These are phyloP conservation scores for Pristionchus arcanus DNA, from an alignment of 2,888 invertebrate genomes.

Conservation along the genomic window DNA sequence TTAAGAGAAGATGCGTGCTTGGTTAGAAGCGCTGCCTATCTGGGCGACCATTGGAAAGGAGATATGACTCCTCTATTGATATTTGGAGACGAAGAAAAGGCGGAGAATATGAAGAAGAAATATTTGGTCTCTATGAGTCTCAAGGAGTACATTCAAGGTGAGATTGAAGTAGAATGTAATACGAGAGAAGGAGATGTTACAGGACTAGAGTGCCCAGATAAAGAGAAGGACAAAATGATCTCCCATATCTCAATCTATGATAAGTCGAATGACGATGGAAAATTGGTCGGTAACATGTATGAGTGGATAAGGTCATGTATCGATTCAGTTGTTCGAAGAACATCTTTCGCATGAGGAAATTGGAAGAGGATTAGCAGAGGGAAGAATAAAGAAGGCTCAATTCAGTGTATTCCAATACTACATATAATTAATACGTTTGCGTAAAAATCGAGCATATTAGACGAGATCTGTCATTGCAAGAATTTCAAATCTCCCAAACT, in stretches of 20 bases:
- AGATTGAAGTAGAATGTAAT: background rate
- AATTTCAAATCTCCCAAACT: background rate
- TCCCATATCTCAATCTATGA: conserved; percentile 47
- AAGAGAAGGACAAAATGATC: conserved; percentile 4
- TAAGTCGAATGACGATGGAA: conserved; percentile 34
- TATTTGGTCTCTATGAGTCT: conserved; percentile 60
- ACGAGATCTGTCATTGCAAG: too few species aligned
- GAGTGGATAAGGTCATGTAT: background rate
- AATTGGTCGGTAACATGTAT: background rate
- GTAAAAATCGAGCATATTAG: too few species aligned
- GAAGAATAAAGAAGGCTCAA: conserved; percentile 88
- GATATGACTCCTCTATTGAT: conserved; percentile 65
- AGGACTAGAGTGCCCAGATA: conserved; percentile 26
- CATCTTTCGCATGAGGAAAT: conserved; percentile 89
- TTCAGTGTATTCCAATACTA: conserved; percentile 84
- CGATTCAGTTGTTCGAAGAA: conserved; percentile 85
- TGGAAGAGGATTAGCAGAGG: conserved; percentile 88
- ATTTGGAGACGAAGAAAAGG: conserved; percentile 64
- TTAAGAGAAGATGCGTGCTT: conserved; percentile 65
- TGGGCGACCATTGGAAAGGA: conserved; percentile 65
- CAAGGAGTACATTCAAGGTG: conserved; percentile 67
- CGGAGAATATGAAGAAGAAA: conserved; percentile 57
- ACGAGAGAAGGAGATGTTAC: background rate
- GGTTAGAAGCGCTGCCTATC: conserved; percentile 59
- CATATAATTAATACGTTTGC: background rate